Percentiles rank a stretch among this genome's conserved stretches.
These are phyloP conservation scores for Rafetus swinhoei DNA, from an alignment of 2,113 vertebrate genomes.

Conservation along the genomic window DNA sequence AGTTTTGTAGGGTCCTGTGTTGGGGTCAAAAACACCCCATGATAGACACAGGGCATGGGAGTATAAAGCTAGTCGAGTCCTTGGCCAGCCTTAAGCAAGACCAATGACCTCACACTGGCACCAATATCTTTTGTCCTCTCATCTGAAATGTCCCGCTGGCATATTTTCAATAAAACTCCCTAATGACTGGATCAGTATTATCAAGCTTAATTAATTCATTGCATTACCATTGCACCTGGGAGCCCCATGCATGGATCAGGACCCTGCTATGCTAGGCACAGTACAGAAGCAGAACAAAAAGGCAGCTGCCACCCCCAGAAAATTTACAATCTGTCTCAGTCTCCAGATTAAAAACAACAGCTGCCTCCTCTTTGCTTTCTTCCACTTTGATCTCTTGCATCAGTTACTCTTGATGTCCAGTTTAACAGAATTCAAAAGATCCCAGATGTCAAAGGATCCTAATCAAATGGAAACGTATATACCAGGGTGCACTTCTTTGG, in stretches of 20 bases:
- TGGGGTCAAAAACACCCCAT: too few species aligned
- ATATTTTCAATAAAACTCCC: not conserved
- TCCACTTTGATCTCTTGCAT: not conserved
- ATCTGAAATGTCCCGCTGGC: not conserved
- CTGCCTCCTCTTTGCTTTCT: not conserved
- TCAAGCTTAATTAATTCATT: not conserved
- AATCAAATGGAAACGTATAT: not conserved
- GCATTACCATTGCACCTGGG: not conserved
- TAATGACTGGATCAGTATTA: too few species aligned
- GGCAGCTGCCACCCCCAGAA: not conserved
- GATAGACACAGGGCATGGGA: too few species aligned
- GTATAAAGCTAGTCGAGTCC: too few species aligned
- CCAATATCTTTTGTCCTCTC: not conserved
- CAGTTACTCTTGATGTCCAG: not conserved
- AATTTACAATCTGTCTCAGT: not conserved
- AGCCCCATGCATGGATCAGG: not conserved
- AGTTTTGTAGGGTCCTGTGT: too few species aligned
- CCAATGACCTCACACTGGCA: not conserved
- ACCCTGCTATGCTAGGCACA: not conserved
- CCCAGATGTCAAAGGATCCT: not conserved
- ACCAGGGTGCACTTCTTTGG: not conserved
- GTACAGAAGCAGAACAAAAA: not conserved
- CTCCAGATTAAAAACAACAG: not conserved
- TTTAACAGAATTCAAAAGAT: not conserved
- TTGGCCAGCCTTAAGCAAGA: not conserved